Evolutionary conservation across 1,140 invertebrate genomes (phyloP), one percentile per base, ranked within the genome.

Genomic region (Aphaenogaster floridana): DNA sequence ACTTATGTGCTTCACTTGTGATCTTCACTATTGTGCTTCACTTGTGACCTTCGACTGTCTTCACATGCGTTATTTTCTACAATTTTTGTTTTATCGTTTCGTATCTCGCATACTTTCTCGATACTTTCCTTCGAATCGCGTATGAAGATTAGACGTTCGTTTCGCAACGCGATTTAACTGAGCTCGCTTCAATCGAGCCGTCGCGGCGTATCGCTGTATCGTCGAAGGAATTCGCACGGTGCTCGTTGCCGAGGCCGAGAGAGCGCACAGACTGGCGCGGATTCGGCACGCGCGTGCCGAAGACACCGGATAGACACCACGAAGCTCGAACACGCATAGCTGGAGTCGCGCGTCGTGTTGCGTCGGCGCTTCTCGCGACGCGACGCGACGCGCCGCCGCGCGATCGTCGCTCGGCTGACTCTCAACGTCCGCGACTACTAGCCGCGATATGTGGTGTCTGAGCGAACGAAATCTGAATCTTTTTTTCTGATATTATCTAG

Each of bases 241-340:
- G 64, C 15, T 71, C 5, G 36, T 61, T 15, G 42, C 13, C 52
- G 36, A 45, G 36, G 52, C 42, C 64, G 78, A 69, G 64, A 81
- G 66, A 48, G 66, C 42, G 66, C 64, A 4, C 54, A 5, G 42
- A 80, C 48, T 28, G 48, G 28, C 39, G 39, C 68, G 68, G 21
- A 81, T 64, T 68, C 78, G 34, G 61, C 36, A 36, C 68, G 80
- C 80, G 69, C 69, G 69, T 61, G 54, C 54, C 69, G 57, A 48
- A 83, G 36, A 74, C 68, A 34, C 52, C 66, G 66, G 66, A 83
- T n/a, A 57, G 63, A 34, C 50, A 42, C 66, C 48, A 3, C 78
- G 78, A 28, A 21, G 54, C 45, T 21, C 28, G 15, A 11, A 21
- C 48, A 66, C 78, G 63, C 45, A 69, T 3, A 48, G 42, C 21